phyloP scores from a whole-genome alignment of 2,797 vertebrate genomes.

The Periophthalmus magnuspinnatus region DNA sequence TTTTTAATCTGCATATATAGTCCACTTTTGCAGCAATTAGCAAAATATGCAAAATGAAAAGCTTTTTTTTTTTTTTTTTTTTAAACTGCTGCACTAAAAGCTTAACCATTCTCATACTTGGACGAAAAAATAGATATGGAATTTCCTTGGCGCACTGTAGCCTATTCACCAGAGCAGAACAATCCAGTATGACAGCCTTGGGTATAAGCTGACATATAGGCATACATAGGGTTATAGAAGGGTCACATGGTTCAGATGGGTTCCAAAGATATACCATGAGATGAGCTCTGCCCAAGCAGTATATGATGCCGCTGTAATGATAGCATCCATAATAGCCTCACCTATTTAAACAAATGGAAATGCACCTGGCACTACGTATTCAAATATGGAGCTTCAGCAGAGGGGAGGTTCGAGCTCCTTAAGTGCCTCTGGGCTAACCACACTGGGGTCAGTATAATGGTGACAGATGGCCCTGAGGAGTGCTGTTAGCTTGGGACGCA shows the following conservation, averaged over 20 bases:
- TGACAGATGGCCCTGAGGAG: constrained; percentile 57
- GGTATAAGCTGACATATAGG: constrained; percentile 12
- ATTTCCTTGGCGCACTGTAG: too few relatives aligned
- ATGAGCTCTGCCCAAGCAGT: background rate
- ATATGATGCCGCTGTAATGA: constrained; percentile 43
- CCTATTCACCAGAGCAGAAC: too few relatives aligned
- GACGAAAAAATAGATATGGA: too few relatives aligned
- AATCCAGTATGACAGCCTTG: constrained; percentile 29
- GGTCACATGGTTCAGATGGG: constrained; percentile 42
- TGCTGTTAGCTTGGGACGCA: constrained; percentile 44
- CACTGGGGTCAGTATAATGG: constrained; percentile 37
- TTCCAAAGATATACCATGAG: constrained; percentile 29
- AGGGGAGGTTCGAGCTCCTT: constrained; percentile 35
- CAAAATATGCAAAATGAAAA: too few relatives aligned
- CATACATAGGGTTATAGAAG: constrained; percentile 29
- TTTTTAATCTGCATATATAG: too few relatives aligned
- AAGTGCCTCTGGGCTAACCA: constrained; percentile 32
- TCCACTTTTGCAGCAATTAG: too few relatives aligned
- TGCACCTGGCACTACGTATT: constrained; percentile 22
- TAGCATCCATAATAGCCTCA: constrained; percentile 28
- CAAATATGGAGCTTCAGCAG: constrained; percentile 29
- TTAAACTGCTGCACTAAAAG: too few relatives aligned
- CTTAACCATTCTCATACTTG: too few relatives aligned
- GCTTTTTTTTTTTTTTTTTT: too few relatives aligned
- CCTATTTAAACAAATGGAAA: constrained; percentile 43